These are phyloP conservation scores for Lepus americanus DNA, from an alignment of 2,113 vertebrate species.

Conservation along the genomic window DNA sequence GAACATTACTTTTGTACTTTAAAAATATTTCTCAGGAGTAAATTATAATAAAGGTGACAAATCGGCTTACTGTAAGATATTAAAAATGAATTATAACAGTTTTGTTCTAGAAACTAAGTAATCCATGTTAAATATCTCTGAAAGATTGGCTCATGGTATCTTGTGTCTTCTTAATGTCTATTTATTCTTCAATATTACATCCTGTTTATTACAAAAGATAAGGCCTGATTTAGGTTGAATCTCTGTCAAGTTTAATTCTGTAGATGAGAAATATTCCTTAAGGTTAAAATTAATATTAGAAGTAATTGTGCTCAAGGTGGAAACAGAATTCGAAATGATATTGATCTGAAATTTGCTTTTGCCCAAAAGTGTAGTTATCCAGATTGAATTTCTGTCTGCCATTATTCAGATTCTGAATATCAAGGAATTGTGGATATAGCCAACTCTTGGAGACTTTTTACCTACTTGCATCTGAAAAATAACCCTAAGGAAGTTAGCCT, in stretches of 20 bases:
- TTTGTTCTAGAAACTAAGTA: slow-evolving; percentile 32
- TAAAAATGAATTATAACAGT: slow-evolving; percentile 56
- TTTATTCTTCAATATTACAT: neutral
- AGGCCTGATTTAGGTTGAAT: neutral
- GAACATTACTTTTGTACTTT: slow-evolving; percentile 32
- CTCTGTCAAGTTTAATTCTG: neutral
- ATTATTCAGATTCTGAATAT: neutral
- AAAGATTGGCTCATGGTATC: neutral
- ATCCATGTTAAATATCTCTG: slow-evolving; percentile 30
- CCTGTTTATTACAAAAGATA: neutral
- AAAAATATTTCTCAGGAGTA: slow-evolving; percentile 38
- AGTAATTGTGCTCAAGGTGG: neutral
- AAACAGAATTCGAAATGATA: neutral
- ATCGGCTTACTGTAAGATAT: neutral
- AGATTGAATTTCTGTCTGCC: neutral
- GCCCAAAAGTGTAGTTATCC: neutral
- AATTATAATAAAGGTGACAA: slow-evolving; percentile 54
- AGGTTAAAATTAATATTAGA: neutral
- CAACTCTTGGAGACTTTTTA: neutral
- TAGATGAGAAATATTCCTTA: neutral
- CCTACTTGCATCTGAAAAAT: neutral
- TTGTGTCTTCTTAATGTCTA: neutral
- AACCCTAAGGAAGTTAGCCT: neutral
- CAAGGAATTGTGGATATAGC: neutral
- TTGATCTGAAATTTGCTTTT: neutral